Conservation (phyloP, 2,113 vertebrate genomes). For the Pao palembangensis region DNA sequence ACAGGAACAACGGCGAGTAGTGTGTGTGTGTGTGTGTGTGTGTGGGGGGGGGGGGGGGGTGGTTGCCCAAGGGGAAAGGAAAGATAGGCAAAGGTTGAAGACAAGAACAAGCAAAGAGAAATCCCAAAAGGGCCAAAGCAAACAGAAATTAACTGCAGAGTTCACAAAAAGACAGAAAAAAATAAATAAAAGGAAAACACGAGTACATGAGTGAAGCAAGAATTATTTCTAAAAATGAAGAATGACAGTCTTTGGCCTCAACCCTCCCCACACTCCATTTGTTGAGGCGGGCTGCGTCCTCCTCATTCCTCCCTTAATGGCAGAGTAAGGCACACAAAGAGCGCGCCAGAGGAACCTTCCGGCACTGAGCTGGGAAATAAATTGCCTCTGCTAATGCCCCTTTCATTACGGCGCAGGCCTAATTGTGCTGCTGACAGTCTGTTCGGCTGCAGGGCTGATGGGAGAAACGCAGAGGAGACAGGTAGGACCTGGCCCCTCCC, state of each 20-base stretch:
- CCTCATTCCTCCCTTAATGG: slow-evolving; percentile 44
- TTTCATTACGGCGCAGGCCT: slow-evolving; percentile 67
- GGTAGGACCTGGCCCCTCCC: slow-evolving; percentile 9
- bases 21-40: not conserved
- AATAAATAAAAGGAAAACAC: not conserved
- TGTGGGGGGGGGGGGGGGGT: not conserved
- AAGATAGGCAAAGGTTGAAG: slow-evolving; percentile 42
- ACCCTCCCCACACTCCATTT: slow-evolving; percentile 16
- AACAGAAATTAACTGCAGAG: not conserved
- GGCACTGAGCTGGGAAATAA: slow-evolving; percentile 66
- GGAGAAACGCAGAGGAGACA: slow-evolving; percentile 39
- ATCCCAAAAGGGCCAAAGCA: slow-evolving; percentile 10
- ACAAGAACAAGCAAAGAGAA: slow-evolving; percentile 31
- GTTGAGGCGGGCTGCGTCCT: slow-evolving; percentile 38
- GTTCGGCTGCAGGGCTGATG: slow-evolving; percentile 59
- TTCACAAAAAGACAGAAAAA: not conserved
- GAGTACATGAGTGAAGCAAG: not conserved
- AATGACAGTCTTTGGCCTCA: slow-evolving; percentile 8
- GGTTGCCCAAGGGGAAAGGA: slow-evolving; percentile 13
- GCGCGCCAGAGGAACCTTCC: slow-evolving; percentile 47
- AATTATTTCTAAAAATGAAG: slow-evolving; percentile 25
- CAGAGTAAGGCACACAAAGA: slow-evolving; percentile 55
- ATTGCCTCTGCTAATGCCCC: slow-evolving; percentile 72
- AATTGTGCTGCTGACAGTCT: slow-evolving; percentile 66
- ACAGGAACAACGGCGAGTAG: slow-evolving; percentile 52